These are phyloP conservation scores for Podarcis lilfordi DNA, from an alignment of 2,797 vertebrate genomes.

Conservation along the genomic window DNA sequence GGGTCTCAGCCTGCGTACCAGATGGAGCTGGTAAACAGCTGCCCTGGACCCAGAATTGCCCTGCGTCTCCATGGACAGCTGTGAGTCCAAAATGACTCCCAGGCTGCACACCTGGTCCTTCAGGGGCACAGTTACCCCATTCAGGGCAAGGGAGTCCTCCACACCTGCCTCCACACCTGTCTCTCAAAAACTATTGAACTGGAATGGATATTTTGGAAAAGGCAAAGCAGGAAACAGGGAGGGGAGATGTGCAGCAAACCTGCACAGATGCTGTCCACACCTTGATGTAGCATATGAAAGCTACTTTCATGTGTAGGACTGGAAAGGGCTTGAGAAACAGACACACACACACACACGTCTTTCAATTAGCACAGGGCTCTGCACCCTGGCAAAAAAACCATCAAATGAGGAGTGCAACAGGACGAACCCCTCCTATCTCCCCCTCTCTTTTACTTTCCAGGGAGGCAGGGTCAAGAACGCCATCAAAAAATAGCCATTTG, in stretches of 20 bases:
- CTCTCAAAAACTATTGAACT: neutral
- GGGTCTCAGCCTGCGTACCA: too few relatives aligned
- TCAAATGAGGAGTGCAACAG: conserved; percentile 43
- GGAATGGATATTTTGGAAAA: neutral
- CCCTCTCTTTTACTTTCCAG: conserved; percentile 11
- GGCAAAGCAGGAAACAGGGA: neutral
- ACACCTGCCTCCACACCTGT: too few relatives aligned
- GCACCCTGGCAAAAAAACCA: neutral
- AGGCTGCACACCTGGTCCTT: too few relatives aligned
- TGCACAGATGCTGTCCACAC: neutral
- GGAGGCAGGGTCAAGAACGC: neutral
- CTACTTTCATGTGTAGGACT: neutral
- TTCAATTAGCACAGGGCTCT: neutral
- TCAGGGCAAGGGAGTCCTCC: too few relatives aligned
- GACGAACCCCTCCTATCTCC: conserved; percentile 29
- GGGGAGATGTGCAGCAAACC: neutral
- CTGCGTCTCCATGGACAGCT: too few relatives aligned
- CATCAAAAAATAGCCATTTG: neutral
- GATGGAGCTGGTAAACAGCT: too few relatives aligned
- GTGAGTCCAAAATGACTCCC: too few relatives aligned
- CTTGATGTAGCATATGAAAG: neutral
- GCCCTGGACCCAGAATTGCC: too few relatives aligned
- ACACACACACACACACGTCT: neutral
- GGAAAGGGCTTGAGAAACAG: accelerated
- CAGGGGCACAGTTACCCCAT: too few relatives aligned